Percentiles rank a stretch among this genome's conserved stretches.
Evolutionary conservation across 2,797 vertebrate genomes (phyloP).

Genomic region (Urocyon cinereoargenteus): DNA sequence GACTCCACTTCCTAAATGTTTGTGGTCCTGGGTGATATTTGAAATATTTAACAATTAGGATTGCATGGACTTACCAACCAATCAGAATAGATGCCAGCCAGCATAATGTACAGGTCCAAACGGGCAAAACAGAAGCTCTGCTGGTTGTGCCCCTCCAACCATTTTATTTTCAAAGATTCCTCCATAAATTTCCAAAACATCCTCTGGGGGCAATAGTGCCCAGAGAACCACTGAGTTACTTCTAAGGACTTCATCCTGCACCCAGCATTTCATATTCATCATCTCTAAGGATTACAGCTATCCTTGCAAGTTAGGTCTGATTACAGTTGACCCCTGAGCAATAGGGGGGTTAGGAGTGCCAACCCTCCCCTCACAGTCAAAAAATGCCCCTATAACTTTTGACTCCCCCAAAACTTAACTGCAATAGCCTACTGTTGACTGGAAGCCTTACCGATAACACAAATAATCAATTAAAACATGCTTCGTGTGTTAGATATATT

Average conservation of each 20-base stretch:
- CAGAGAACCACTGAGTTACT: background rate
- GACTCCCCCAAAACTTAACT: background rate
- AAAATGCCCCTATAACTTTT: background rate
- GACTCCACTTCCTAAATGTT: background rate
- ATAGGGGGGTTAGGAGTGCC: background rate
- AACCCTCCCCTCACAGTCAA: background rate
- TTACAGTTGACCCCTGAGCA: background rate
- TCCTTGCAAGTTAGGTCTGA: background rate
- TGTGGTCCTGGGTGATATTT: background rate
- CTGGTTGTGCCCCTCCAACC: background rate
- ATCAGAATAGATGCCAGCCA: background rate
- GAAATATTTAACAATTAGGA: background rate
- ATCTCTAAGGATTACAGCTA: background rate
- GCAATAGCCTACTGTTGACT: background rate
- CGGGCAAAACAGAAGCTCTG: background rate
- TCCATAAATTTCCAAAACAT: background rate
- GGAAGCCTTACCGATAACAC: background rate
- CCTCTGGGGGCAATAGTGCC: background rate
- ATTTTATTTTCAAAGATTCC: background rate
- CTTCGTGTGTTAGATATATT: background rate
- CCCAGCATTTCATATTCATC: background rate
- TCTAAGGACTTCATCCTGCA: background rate
- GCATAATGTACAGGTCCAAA: background rate
- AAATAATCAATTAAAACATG: background rate
- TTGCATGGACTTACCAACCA: background rate